These are phyloP conservation scores for Urocyon cinereoargenteus DNA, from an alignment of 2,797 vertebrate genomes.

Conservation along the genomic window DNA sequence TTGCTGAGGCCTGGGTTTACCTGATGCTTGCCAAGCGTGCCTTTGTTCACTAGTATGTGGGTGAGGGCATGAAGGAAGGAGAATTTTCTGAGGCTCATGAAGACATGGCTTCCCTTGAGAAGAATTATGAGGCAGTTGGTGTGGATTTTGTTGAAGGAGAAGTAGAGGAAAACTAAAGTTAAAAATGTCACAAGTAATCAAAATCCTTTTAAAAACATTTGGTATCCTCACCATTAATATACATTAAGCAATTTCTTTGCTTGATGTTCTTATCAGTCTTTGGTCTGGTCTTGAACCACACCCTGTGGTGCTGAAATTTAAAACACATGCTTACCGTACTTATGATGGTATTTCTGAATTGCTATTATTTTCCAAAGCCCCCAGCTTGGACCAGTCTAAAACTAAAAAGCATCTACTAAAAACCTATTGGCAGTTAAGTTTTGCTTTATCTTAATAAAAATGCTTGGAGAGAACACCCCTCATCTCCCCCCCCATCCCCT, in stretches of 20 bases:
- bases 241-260: neutral
- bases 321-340: neutral
- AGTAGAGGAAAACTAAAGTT: neutral
- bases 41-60: neutral
- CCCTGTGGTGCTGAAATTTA: neutral
- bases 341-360: neutral
- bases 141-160: neutral
- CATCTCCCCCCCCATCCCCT: rapidly evolving
- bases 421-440: neutral
- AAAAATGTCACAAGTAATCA: neutral
- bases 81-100: neutral
- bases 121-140: neutral
- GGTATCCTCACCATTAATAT: neutral
- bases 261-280: neutral
- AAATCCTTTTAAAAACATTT: neutral
- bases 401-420: neutral
- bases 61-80: neutral
- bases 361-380: neutral
- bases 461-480: neutral
- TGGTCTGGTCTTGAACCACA: neutral
- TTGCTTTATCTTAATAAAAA: slow-evolving; percentile 24
- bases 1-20: neutral
- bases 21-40: neutral
- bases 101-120: neutral
- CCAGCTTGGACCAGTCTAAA: neutral